These are phyloP conservation scores for Sebastes aleutianus DNA, from an alignment of 2,797 vertebrate species.

Conservation along the genomic window DNA sequence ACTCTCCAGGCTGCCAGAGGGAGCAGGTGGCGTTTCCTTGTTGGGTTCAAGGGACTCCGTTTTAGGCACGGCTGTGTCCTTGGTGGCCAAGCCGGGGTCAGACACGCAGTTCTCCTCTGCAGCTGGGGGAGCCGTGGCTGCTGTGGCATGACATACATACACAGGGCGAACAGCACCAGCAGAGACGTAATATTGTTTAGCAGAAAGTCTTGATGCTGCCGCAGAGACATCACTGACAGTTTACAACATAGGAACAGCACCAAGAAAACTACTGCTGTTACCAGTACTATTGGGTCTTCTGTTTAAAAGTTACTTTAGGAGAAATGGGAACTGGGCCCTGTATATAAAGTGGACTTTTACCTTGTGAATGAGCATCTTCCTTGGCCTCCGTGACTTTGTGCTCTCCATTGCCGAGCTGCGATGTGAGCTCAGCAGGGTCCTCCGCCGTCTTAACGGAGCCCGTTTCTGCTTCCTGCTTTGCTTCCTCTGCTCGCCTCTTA, in stretches of 20 bases:
- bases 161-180: neutral
- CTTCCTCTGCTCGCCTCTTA: constrained; percentile 76
- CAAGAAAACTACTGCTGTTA: neutral
- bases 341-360: constrained; percentile 67
- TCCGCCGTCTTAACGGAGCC: constrained; percentile 68
- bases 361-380: constrained; percentile 72
- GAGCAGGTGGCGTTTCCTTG: constrained; percentile 30
- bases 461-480: constrained; percentile 75
- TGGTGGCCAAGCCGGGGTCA: constrained; percentile 18
- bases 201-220: neutral
- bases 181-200: neutral
- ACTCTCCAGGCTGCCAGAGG: constrained; percentile 29
- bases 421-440: constrained; percentile 11
- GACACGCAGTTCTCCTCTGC: constrained; percentile 58
- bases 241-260: neutral
- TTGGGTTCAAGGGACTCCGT: constrained; percentile 37
- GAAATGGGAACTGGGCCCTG: neutral
- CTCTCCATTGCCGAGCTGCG: constrained; percentile 52
- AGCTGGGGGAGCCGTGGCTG: constrained; percentile 33
- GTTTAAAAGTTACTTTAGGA: neutral
- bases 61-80: constrained; percentile 31
- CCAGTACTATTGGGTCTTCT: neutral
- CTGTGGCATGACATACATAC: constrained; percentile 36
- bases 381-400: constrained; percentile 58
- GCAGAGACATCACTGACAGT: neutral